Evolutionary conservation across 2,888 invertebrate genomes (phyloP).

Genomic region (Argyresthia albistria): DNA sequence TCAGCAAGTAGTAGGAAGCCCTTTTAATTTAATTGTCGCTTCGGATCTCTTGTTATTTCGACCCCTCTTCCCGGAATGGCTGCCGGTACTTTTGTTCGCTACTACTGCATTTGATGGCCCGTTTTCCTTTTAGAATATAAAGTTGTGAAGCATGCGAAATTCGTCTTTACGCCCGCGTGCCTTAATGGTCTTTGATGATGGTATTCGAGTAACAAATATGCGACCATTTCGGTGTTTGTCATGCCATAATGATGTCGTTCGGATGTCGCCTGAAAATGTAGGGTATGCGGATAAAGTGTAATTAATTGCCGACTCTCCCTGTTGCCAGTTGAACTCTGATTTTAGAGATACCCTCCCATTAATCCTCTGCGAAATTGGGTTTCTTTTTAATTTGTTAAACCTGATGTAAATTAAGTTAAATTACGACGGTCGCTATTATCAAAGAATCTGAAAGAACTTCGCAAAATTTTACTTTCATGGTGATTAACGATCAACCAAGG

Average conservation of each 20-base stretch:
- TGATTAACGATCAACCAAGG: too few relatives aligned
- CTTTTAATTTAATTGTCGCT: conserved; percentile 13
- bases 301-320: background rate
- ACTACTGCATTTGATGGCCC: conserved; percentile 16
- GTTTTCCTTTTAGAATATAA: conserved; percentile 4
- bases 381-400: too few relatives aligned
- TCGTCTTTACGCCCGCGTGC: background rate
- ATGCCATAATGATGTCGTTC: conserved; percentile 16
- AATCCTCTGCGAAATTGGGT: background rate
- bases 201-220: background rate
- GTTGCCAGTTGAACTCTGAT: too few relatives aligned
- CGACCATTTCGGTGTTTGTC: conserved; percentile 23
- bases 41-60: conserved; percentile 10
- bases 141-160: background rate
- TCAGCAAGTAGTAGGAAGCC: conserved; percentile 4
- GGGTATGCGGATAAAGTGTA: background rate
- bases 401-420: too few relatives aligned
- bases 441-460: too few relatives aligned
- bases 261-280: background rate
- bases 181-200: background rate
- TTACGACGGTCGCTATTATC: too few relatives aligned
- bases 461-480: too few relatives aligned
- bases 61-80: background rate
- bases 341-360: background rate
- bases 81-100: conserved; percentile 3